phyloP scores from a whole-genome alignment of 1,140 invertebrate species.

The Druon quercuslanigerum region DNA sequence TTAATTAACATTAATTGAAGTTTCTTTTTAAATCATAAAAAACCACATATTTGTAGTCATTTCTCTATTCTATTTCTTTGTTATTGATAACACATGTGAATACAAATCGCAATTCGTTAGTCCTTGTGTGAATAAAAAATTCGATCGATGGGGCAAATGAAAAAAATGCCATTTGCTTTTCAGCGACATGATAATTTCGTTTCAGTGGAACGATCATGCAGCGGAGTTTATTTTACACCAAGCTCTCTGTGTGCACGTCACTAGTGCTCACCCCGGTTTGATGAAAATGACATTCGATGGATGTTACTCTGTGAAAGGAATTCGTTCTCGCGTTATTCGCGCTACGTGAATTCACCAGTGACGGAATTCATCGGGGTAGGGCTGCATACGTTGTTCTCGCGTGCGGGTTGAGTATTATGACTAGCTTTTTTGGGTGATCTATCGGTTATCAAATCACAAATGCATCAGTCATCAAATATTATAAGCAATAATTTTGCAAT shows the following conservation, averaged over 20 bases:
- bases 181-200: constrained; percentile 12
- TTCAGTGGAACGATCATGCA: constrained; percentile 11
- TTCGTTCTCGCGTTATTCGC: constrained; percentile 13
- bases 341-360: constrained; percentile 9
- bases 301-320: constrained; percentile 6
- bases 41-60: no score
- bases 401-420: neutral
- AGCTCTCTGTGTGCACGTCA: constrained; percentile 7
- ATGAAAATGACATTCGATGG: constrained; percentile 21
- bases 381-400: neutral
- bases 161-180: constrained; percentile 8
- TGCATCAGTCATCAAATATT: neutral
- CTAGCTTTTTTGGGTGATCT: neutral
- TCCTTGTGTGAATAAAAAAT: neutral
- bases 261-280: constrained; percentile 1
- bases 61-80: no score
- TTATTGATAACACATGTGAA: no score
- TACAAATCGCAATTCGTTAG: no score
- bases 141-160: neutral
- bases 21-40: no score
- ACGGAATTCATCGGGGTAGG: constrained; percentile 6
- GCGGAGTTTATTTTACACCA: constrained; percentile 7
- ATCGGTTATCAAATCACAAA: neutral
- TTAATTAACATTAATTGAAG: no score
- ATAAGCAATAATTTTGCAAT: no score